Percentiles rank a stretch among this genome's conserved stretches.
These are phyloP conservation scores for Parazoanthus swiftii DNA, from an alignment of 92 coral and sea anemone species.

Conservation along the genomic window DNA sequence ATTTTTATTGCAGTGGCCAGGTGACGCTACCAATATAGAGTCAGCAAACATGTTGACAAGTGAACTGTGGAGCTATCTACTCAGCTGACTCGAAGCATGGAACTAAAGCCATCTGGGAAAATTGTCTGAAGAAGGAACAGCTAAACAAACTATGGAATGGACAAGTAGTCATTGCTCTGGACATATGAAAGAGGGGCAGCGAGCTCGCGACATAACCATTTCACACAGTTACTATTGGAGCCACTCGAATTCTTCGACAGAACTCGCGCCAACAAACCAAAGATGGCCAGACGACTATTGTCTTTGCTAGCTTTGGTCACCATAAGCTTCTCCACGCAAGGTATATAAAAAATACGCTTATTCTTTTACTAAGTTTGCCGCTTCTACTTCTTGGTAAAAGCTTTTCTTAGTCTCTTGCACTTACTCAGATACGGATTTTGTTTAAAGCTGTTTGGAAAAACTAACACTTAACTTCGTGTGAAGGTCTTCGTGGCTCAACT, in stretches of 20 bases:
- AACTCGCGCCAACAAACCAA: background rate
- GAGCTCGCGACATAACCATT: background rate
- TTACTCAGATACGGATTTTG: background rate
- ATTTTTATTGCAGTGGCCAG: background rate
- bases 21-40: background rate
- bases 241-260: background rate
- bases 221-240: background rate
- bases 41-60: background rate
- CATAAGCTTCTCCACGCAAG: background rate
- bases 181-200: background rate
- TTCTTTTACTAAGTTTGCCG: background rate
- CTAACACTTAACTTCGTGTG: too few relatives aligned
- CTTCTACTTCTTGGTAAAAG: background rate
- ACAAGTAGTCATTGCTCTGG: background rate
- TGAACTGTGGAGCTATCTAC: background rate
- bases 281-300: background rate
- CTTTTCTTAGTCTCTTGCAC: background rate
- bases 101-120: conserved; percentile 3
- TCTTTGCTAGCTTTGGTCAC: background rate
- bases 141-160: conserved; percentile 2
- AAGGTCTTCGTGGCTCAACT: too few relatives aligned
- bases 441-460: too few relatives aligned
- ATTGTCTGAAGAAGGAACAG: conserved; percentile 12
- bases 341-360: background rate
- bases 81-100: conserved; percentile 10